Evolutionary conservation across 1,140 invertebrate species (phyloP), one percentile per base, ranked within the genome.

Genomic region (Drosophila rhopaloa): DNA sequence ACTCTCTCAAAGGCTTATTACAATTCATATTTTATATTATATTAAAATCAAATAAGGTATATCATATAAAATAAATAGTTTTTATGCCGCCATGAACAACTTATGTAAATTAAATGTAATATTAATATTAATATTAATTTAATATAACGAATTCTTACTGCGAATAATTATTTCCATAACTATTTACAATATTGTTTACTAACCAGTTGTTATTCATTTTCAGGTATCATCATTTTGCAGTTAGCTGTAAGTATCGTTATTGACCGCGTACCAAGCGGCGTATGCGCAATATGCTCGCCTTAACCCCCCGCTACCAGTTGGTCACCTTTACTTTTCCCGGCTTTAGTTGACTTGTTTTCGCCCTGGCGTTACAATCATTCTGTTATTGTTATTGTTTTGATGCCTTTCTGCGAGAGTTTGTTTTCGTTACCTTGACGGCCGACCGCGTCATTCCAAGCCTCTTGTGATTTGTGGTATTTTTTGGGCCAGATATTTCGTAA

Each of bases 401-500:
- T 71, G 41, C 68, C 65, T 71, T 71, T 65, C 59, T 68, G 46
- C 46, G 61, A 4, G 60, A 58, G 32, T 50, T 70, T 71, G 67
- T 71, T 78, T 48, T 84, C 57, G 68, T 54, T 58, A 75, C 83
- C 83, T 82, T 88, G 82, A 86, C 80, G 85, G 59, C 65, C 46
- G 13, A 76, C 38, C 55, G 77, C 81, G 83, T 85, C 82, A 85
- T 82, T 82, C 68, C 40, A 51, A 61, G 37, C 66, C 16, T 13
- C 57, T 38, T 47, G 37, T 59, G 16, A 41, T 41, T 29, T 60
- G 43, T 29, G 27, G 24, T 13, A 48, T 27, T 16, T 37, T 37
- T 29, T 29, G 10, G n/a, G 11, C n/a, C 14, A 43, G 4, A 46
- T 62, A 13, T 47, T 75, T 60, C 53, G 81, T 67, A 84, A 84